Evolutionary conservation across 2,888 invertebrate genomes (phyloP), one percentile per base, ranked within the genome.

Genomic region (Coelogynopora nodosa): DNA sequence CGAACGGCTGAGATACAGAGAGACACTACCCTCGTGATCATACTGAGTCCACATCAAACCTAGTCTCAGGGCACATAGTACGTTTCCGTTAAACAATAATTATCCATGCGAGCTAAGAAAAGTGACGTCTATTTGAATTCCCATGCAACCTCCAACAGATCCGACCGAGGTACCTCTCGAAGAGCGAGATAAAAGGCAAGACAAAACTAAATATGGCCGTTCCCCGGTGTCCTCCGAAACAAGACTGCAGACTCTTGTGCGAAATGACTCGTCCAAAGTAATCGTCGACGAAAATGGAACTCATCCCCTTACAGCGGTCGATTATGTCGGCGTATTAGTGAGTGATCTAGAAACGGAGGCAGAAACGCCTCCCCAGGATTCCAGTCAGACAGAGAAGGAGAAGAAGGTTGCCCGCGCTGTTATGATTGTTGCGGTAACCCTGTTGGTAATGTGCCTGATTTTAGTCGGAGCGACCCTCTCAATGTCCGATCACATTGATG

Each of bases 401-500:
- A 90, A 89, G 85, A 89, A 89, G 2, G 89, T 90, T 31, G 90
- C 89, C 26, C 88, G 96, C 94, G 96, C 96, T 85, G 96, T 97
- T 91, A 95, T 96, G 92, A 95, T 95, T 90, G 96, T 96, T 81
- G 96, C 96, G 88, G 95, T 95, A 90, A 93, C 96, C 88, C 93
- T 97, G 89, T 94, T 97, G 87, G 94, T 96, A 90, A 95, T 96
- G 93, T 96, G 96, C 92, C 94, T 97, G 90, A 93, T 97, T 89
- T 93, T 97, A 87, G 96, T 97, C 31, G 97, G 96, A 26, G 95
- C 97, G 86, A 97, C 97, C 0, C 93, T 97, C 31, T 93, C 96
- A 88, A 96, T 97, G 96, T 96, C 97, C n/a, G 97, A 97, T 10
- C 95, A 97, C 89, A 97, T 97, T 90, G 97, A 97, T 91, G 96